These are phyloP conservation scores for Dreissena rostriformis DNA, from an alignment of 1,140 invertebrate genomes.

Conservation along the genomic window DNA sequence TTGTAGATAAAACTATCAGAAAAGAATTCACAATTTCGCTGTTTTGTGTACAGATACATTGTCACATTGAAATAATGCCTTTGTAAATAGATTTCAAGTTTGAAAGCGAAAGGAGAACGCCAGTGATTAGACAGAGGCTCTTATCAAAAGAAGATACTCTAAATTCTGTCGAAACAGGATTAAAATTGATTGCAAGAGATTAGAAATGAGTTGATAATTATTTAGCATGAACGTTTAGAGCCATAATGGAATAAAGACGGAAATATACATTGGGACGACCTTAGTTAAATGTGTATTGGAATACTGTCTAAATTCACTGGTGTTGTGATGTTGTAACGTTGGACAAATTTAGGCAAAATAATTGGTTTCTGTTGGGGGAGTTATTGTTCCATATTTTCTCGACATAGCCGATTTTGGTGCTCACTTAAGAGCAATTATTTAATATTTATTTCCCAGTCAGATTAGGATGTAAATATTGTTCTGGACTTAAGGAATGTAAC, in stretches of 20 bases:
- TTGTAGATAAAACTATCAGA: slow-evolving; percentile 1
- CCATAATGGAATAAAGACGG: too few relatives aligned
- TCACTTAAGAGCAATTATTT: too few relatives aligned
- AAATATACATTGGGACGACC: too few relatives aligned
- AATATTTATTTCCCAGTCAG: too few relatives aligned
- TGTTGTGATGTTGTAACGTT: too few relatives aligned
- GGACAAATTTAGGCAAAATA: neutral
- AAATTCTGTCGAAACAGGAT: neutral
- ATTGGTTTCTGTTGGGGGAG: neutral
- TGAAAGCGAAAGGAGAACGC: neutral
- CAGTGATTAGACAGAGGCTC: neutral
- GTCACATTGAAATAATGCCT: slow-evolving; percentile 2
- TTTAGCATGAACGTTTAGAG: neutral
- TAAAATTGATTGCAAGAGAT: slow-evolving; percentile 8
- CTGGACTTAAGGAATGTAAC: too few relatives aligned
- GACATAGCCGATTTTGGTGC: too few relatives aligned
- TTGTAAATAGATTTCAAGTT: neutral
- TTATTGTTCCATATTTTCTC: too few relatives aligned
- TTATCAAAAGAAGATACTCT: neutral
- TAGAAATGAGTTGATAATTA: neutral
- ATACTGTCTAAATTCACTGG: too few relatives aligned
- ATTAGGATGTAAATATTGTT: too few relatives aligned
- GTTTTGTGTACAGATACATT: slow-evolving; percentile 7
- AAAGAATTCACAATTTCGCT: neutral
- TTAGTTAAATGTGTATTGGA: too few relatives aligned